Evolutionary conservation across 2,113 vertebrate species (phyloP).

Genomic region (Martes martes): DNA sequence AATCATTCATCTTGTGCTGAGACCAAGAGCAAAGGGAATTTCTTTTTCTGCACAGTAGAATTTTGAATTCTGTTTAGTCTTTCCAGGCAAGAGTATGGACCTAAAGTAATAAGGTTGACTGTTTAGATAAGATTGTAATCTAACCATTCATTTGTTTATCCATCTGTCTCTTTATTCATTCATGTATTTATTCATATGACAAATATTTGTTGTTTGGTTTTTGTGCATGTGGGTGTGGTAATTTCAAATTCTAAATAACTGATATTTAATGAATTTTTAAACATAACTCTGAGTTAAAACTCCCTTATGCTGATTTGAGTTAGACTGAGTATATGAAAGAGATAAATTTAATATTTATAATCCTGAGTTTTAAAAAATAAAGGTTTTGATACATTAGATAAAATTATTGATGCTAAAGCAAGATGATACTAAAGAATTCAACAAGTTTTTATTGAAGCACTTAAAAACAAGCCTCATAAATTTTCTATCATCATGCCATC

Average conservation of each 20-base stretch:
- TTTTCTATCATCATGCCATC: not conserved
- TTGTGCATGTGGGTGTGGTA: not conserved
- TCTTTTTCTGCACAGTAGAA: not conserved
- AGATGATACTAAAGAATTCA: not conserved
- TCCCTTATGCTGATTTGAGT: not conserved
- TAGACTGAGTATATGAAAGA: not conserved
- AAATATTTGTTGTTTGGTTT: not conserved
- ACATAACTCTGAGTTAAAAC: not conserved
- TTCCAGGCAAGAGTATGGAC: not conserved
- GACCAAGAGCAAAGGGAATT: not conserved
- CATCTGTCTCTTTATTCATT: not conserved
- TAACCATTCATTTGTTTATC: not conserved
- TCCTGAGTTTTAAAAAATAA: not conserved
- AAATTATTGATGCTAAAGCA: not conserved
- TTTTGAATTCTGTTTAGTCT: not conserved
- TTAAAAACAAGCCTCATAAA: not conserved
- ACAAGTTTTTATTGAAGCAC: not conserved
- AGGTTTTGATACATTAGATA: not conserved
- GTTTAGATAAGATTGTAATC: not conserved
- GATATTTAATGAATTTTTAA: constrained; percentile 16
- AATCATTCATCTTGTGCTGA: not conserved
- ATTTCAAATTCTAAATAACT: not conserved
- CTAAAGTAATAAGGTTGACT: not conserved
- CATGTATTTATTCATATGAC: not conserved
- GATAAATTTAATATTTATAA: not conserved